Percentiles rank a stretch among this genome's conserved stretches.
Evolutionary conservation across 2,888 invertebrate species (phyloP).

Genomic region (Psylliodes chrysocephalus): DNA sequence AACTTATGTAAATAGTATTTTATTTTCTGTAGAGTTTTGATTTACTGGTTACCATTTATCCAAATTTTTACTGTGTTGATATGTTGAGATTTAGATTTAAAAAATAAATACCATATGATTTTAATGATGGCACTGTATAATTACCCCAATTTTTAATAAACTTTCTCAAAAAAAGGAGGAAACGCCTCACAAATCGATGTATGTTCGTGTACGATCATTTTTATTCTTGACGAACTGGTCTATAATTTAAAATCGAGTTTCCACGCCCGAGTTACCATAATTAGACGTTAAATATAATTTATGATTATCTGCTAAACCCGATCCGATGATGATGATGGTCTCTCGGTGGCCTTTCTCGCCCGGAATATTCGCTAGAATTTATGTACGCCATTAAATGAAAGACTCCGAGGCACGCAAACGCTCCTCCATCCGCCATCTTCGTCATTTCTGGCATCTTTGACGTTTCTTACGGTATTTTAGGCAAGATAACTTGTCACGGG

Average conservation of each 20-base stretch:
- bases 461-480: slow-evolving; percentile 17
- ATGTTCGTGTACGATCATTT: not conserved
- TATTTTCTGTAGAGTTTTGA: no score
- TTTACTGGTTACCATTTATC: no score
- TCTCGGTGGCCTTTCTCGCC: slow-evolving; percentile 6
- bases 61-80: no score
- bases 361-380: slow-evolving; percentile 35
- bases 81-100: no score
- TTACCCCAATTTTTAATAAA: no score
- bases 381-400: slow-evolving; percentile 34
- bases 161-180: no score
- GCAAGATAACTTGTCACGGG: slow-evolving; percentile 10
- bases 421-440: not conserved
- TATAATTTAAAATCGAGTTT: slow-evolving; percentile 14
- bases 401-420: slow-evolving; percentile 13
- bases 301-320: slow-evolving; percentile 18
- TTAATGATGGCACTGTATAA: no score
- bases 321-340: slow-evolving; percentile 12
- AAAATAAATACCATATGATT: no score
- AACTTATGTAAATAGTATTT: no score
- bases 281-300: slow-evolving; percentile 23
- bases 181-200: no score
- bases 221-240: not conserved
- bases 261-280: slow-evolving; percentile 13
- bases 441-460: slow-evolving; percentile 25